A percentile compares a stretch with the other conserved stretches of the same genome.
These are phyloP conservation scores for Petaurus breviceps DNA, from an alignment of 2,113 vertebrate species.

Conservation along the genomic window DNA sequence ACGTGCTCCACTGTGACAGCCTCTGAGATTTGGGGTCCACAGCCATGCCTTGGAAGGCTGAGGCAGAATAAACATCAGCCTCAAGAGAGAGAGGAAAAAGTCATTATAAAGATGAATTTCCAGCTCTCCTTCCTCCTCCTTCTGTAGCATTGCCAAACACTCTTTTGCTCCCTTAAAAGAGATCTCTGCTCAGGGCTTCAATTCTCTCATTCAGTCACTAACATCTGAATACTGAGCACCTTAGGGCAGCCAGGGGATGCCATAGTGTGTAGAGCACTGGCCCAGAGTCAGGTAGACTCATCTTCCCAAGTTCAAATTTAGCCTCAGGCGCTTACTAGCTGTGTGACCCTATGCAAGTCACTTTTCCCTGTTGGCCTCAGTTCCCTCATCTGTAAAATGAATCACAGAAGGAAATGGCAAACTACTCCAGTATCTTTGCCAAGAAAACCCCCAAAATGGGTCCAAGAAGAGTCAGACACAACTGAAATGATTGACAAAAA, in stretches of 20 bases:
- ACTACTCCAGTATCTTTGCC: not conserved
- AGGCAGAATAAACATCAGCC: not conserved
- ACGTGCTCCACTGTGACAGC: no score
- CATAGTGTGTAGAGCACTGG: no score
- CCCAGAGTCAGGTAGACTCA: no score
- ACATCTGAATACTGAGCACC: not conserved
- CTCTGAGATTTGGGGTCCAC: no score
- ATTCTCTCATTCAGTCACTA: not conserved
- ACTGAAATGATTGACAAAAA: not conserved
- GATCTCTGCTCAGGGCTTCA: not conserved
- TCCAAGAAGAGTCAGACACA: not conserved
- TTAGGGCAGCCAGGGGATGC: no score
- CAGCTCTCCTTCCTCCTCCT: not conserved
- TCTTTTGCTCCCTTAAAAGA: not conserved
- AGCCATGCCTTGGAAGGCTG: no score
- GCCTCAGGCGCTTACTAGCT: no score
- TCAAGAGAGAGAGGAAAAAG: not conserved
- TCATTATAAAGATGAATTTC: not conserved
- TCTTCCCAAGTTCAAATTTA: no score
- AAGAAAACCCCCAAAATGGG: not conserved
- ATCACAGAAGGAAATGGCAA: not conserved
- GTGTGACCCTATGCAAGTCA: not conserved
- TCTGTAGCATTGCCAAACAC: not conserved
- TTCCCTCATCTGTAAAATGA: not conserved
- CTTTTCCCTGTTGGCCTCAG: not conserved